Percentiles rank a stretch among this genome's conserved stretches.
Conservation (phyloP, 1,140 invertebrate genomes). For the Neuroterus valhalla region DNA sequence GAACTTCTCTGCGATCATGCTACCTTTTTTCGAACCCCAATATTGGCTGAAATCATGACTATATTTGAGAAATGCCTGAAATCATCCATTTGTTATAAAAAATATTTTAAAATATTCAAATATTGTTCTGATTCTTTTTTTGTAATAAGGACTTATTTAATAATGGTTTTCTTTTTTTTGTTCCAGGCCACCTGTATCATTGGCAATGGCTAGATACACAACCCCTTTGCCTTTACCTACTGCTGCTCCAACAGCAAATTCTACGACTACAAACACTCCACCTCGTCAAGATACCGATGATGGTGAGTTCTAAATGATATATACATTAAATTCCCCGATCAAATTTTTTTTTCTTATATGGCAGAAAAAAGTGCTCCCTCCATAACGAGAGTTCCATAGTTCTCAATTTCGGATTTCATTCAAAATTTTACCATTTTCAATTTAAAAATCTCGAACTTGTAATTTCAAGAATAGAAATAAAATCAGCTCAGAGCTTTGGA, state of each 20-base stretch:
- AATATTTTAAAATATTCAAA: no score
- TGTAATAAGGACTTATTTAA: conserved; percentile 37
- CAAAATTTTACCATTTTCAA: no score
- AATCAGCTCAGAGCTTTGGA: no score
- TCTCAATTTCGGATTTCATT: no score
- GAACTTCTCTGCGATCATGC: no score
- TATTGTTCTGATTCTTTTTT: neutral
- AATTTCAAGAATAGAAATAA: no score
- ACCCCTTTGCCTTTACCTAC: conserved; percentile 69
- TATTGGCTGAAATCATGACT: no score
- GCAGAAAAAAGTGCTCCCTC: neutral
- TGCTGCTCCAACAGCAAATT: conserved; percentile 71
- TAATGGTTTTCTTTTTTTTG: conserved; percentile 42
- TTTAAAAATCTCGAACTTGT: no score
- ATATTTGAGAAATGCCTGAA: no score
- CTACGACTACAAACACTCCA: conserved; percentile 72
- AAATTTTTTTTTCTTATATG: neutral
- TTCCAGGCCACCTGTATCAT: conserved; percentile 76
- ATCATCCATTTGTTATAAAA: no score
- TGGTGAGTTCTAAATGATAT: conserved; percentile 39
- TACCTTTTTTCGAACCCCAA: no score
- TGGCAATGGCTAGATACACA: conserved; percentile 75
- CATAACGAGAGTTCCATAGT: no score
- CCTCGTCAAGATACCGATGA: conserved; percentile 75
- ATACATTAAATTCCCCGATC: neutral